These are phyloP conservation scores for Agelaius tricolor DNA, from an alignment of 2,113 vertebrate species.

Conservation along the genomic window DNA sequence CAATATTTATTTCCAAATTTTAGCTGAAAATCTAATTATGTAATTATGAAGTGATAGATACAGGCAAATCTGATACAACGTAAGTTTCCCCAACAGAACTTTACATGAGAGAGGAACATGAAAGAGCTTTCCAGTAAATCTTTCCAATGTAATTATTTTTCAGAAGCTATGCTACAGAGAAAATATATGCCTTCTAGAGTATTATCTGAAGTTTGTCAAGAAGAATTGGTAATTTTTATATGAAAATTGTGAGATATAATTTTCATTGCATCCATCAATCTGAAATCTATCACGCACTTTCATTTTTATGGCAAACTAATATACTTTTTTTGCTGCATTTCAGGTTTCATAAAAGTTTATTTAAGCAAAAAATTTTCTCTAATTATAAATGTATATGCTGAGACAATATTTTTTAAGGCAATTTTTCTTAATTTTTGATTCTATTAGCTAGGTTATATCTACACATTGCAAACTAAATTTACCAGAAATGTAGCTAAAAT, in stretches of 20 bases:
- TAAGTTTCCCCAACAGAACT: background rate
- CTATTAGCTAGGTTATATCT: background rate
- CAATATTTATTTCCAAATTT: background rate
- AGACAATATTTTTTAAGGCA: background rate
- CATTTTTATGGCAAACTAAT: background rate
- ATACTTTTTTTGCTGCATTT: background rate
- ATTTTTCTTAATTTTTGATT: background rate
- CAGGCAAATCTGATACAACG: background rate
- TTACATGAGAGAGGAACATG: background rate
- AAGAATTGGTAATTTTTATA: background rate
- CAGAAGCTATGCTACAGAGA: background rate
- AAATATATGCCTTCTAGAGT: background rate
- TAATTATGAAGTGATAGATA: background rate
- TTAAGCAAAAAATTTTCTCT: background rate
- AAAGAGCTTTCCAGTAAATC: background rate
- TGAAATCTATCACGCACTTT: background rate
- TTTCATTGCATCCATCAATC: background rate
- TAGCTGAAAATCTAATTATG: background rate
- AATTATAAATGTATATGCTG: background rate
- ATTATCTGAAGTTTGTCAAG: background rate
- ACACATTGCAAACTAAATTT: background rate
- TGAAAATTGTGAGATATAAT: background rate
- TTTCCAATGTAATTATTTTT: slow-evolving; percentile 4
- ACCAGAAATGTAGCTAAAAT: background rate
- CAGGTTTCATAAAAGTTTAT: background rate